A percentile compares a stretch with the other conserved stretches of the same genome.
Conservation (phyloP, 1,140 invertebrate genomes). For the Druon quercuslanigerum region DNA sequence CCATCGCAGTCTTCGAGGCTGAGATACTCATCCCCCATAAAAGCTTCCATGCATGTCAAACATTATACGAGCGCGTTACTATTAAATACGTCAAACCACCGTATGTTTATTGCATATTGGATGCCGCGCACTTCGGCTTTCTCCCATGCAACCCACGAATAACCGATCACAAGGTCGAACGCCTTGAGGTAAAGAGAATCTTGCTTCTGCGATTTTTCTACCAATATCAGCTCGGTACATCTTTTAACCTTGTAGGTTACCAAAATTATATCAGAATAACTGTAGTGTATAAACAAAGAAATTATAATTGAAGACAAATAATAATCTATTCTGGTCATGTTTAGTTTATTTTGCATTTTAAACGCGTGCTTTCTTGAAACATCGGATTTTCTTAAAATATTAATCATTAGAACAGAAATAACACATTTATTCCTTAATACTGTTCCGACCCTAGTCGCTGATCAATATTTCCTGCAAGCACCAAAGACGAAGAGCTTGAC, state of each 20-base stretch:
- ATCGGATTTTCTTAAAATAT: too few relatives aligned
- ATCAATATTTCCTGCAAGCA: too few relatives aligned
- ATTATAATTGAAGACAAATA: too few relatives aligned
- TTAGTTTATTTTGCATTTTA: too few relatives aligned
- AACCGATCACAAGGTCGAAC: constrained; percentile 54
- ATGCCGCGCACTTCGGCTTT: constrained; percentile 66
- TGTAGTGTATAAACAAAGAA: too few relatives aligned
- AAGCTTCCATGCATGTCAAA: constrained; percentile 73
- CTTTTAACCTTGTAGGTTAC: not conserved
- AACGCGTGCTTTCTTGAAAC: too few relatives aligned
- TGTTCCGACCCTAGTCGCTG: too few relatives aligned
- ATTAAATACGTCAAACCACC: constrained; percentile 74
- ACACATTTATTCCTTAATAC: too few relatives aligned
- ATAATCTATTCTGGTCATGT: too few relatives aligned
- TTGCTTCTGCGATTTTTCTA: constrained; percentile 46
- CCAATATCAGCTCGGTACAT: constrained; percentile 35
- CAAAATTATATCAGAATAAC: too few relatives aligned
- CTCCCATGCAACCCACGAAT: constrained; percentile 61
- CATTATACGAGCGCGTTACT: constrained; percentile 74
- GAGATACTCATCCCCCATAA: constrained; percentile 66
- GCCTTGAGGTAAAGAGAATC: constrained; percentile 52
- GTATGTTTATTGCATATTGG: constrained; percentile 76
- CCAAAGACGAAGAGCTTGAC: too few relatives aligned
- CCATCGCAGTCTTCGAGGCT: constrained; percentile 50
- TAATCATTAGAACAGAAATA: too few relatives aligned